A percentile compares a stretch with the other conserved stretches of the same genome.
These are phyloP conservation scores for Eurystomus glaucurus DNA, from an alignment of 2,797 vertebrate genomes.

Conservation along the genomic window DNA sequence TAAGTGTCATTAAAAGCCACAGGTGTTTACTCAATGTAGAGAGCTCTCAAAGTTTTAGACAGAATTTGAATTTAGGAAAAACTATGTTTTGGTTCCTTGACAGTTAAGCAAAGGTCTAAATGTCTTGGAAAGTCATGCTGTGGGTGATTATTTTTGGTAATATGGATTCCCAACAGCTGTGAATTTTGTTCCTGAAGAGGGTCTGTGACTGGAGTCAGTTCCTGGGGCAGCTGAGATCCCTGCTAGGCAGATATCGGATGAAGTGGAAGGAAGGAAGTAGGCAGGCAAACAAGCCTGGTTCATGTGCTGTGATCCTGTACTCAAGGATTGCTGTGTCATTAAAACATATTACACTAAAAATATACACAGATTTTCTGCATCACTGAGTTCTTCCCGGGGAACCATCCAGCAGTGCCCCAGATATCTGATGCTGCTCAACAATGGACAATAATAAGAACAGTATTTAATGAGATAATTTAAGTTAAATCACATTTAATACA, in stretches of 20 bases:
- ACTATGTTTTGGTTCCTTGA: not conserved
- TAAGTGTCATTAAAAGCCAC: not conserved
- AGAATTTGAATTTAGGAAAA: not conserved
- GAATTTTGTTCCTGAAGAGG: not conserved
- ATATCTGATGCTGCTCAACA: not conserved
- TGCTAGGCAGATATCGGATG: accelerated
- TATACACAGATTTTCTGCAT: conserved; percentile 6
- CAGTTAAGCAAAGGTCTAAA: not conserved
- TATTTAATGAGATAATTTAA: conserved; percentile 42
- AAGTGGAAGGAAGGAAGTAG: not conserved
- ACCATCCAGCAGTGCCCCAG: not conserved
- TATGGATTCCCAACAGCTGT: not conserved
- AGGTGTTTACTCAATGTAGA: not conserved
- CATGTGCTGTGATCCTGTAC: not conserved
- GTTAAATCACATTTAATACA: conserved; percentile 21
- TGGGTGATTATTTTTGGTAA: not conserved
- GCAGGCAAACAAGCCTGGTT: not conserved
- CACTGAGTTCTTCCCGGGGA: not conserved
- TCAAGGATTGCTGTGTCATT: not conserved
- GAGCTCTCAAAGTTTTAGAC: not conserved
- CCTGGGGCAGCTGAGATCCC: not conserved
- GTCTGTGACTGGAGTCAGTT: not conserved
- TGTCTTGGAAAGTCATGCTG: not conserved
- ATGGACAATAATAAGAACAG: not conserved
- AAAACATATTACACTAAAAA: conserved; percentile 20